These are phyloP conservation scores for Watsonalla binaria DNA, from an alignment of 2,888 invertebrate genomes.

Conservation along the genomic window DNA sequence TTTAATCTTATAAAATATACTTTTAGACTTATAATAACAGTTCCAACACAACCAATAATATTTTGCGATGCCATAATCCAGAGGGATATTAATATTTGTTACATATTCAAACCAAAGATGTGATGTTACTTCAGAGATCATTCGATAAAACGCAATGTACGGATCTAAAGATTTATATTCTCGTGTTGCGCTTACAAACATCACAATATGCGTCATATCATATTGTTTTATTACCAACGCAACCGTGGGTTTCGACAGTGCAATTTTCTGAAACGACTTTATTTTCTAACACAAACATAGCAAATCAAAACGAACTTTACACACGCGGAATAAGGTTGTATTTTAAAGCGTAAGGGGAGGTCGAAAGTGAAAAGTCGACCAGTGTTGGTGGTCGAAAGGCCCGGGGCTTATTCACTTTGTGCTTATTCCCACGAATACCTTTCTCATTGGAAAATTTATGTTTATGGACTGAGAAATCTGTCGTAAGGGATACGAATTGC, in stretches of 20 bases:
- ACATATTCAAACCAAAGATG: constrained; percentile 13
- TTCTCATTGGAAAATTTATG: constrained; percentile 73
- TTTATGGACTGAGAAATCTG: constrained; percentile 76
- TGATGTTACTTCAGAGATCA: constrained; percentile 14
- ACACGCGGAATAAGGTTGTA: constrained; percentile 24
- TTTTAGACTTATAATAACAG: too few species aligned
- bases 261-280: constrained; percentile 67
- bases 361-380: constrained; percentile 72
- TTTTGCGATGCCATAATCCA: too few species aligned
- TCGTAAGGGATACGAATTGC: constrained; percentile 72
- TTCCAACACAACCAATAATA: too few species aligned
- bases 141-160: constrained; percentile 48
- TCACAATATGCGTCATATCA: constrained; percentile 30
- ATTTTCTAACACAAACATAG: constrained; percentile 50
- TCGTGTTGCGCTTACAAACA: constrained; percentile 12
- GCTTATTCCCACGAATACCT: constrained; percentile 71
- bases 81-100: neutral
- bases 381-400: constrained; percentile 71
- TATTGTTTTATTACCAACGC: constrained; percentile 61
- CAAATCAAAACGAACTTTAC: constrained; percentile 22
- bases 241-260: constrained; percentile 43
- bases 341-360: constrained; percentile 20
- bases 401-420: constrained; percentile 34
- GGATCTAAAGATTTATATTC: constrained; percentile 58
- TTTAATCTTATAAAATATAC: too few species aligned